Evolutionary conservation across 35 echinoderm and acorn worm genomes (phyloP), one percentile per base, ranked within the genome.

Genomic region (Ophiothrix spiculata): DNA sequence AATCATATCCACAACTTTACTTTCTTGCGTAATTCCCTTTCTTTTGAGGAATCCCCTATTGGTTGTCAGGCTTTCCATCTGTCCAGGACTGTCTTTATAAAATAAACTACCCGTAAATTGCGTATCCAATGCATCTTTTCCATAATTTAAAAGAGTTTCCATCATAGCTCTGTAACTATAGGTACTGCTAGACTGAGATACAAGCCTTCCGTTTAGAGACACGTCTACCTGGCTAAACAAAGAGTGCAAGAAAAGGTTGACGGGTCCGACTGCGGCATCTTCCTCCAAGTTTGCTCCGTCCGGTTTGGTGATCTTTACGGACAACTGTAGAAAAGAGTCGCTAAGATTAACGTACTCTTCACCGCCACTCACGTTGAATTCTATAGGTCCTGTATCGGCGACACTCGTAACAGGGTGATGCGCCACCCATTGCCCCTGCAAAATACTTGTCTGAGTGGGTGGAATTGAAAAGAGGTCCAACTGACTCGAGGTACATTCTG

Each of bases 171-270:
- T 46, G 75, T 93, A 93, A 0, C 75, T 56, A 40, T 89, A 93
- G 14, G 92, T 93, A 1, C 76, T 33, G 17, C 4, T 89, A 11
- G 82, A 89, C 29, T 4, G 0, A 0, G 76, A 35, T 19, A 86
- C 81, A 0, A 90, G 29, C 19, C 92, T 4, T 17, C 77, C 92
- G 39, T 93, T 93, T 4, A 89, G 63, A 46, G 45, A 75, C 0
- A 93, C 83, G 40, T 93, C 83, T 14, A 93, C 37, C 77, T 93
- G 87, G 32, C 32, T 76, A 64, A 93, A 93, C 14, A 93, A 35
- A 15, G 87, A 90, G 17, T 86, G 87, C 39, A 89, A 21, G 29
- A 89, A 89, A 28, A 93, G 42, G 78, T 89, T 93, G 38, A 80
- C 77, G 8, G 92, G 92, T 0, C 87, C 92, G 0, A 93, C 77